Conservation (phyloP, 2,797 vertebrate species). For the Liparis tanakae region DNA sequence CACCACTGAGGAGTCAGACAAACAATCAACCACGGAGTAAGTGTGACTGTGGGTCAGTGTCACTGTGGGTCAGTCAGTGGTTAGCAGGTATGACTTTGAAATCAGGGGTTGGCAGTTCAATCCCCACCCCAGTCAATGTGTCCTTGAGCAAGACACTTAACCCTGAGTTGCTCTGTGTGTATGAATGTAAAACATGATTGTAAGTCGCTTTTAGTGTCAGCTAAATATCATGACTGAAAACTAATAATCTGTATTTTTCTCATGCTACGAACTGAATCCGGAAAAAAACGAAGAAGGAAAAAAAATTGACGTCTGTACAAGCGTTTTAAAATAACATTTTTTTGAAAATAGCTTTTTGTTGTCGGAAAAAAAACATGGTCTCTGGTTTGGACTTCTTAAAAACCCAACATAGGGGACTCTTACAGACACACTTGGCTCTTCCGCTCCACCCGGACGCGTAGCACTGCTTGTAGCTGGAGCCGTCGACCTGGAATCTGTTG, state of each 20-base stretch:
- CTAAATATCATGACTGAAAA: background rate
- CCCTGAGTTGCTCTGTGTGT: too few species aligned
- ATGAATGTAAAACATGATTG: too few species aligned
- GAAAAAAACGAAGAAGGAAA: background rate
- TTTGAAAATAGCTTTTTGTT: background rate
- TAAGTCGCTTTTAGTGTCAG: too few species aligned
- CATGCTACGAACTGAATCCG: background rate
- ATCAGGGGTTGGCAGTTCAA: too few species aligned
- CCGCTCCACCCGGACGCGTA: constrained; percentile 58
- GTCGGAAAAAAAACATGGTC: background rate
- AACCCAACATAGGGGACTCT: constrained; percentile 29
- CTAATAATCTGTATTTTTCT: background rate
- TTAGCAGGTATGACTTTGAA: too few species aligned
- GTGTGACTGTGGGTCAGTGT: too few species aligned
- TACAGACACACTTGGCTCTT: constrained; percentile 57
- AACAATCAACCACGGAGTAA: background rate
- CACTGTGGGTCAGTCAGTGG: too few species aligned
- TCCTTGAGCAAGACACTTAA: too few species aligned
- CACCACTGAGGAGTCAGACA: constrained; percentile 55
- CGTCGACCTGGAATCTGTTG: constrained; percentile 67
- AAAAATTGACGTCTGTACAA: background rate
- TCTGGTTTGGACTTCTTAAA: background rate
- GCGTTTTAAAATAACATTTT: background rate
- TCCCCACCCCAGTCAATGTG: too few species aligned
- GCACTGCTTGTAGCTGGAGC: constrained; percentile 61